phyloP scores from a whole-genome alignment of 2,797 vertebrate genomes.

The Eurystomus glaucurus region DNA sequence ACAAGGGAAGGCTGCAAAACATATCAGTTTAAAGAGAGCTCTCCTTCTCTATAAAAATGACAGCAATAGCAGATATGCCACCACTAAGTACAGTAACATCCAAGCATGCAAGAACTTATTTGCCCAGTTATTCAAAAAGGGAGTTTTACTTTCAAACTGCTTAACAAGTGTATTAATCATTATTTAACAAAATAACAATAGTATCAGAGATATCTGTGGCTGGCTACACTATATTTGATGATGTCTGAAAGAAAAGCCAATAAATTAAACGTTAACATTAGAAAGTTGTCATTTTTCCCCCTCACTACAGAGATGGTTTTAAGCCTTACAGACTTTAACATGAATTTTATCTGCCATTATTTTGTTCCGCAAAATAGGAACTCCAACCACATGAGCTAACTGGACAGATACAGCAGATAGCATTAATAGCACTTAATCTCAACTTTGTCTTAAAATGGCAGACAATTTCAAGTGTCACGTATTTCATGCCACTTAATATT shows the following conservation, averaged over 20 bases:
- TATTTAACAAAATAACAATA: not conserved
- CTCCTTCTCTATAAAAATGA: not conserved
- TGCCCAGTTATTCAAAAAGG: not conserved
- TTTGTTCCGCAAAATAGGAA: slow-evolving; percentile 27
- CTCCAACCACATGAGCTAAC: not conserved
- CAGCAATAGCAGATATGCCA: too few species aligned
- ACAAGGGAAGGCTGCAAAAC: not conserved
- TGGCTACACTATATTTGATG: not conserved
- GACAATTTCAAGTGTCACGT: slow-evolving; percentile 21
- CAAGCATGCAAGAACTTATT: not conserved
- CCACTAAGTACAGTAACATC: not conserved
- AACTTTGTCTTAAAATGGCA: not conserved
- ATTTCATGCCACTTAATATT: not conserved
- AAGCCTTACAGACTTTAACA: not conserved
- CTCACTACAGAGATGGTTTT: not conserved
- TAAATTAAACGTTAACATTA: not conserved
- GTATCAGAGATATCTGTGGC: accelerated
- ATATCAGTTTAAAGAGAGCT: not conserved
- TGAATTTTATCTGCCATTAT: not conserved
- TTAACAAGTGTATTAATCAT: not conserved
- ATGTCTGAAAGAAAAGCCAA: not conserved
- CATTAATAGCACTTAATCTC: not conserved
- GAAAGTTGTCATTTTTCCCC: not conserved
- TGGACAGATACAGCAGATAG: not conserved
- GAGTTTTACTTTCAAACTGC: not conserved